Base-by-base conservation (phyloP, 2,888 invertebrate genomes). In the Nephrocerus scutellatus region DNA sequence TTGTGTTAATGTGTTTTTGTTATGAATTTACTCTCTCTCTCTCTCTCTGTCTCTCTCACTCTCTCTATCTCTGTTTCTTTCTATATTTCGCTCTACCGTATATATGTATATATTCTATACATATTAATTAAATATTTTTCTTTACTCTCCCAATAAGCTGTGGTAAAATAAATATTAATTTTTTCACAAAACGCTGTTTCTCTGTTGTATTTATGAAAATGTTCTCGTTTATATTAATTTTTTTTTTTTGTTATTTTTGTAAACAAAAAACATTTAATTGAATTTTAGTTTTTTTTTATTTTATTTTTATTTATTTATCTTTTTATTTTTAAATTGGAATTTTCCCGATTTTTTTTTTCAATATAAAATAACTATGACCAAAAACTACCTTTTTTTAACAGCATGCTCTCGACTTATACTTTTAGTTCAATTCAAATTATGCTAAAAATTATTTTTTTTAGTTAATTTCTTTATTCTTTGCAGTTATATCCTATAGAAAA, bases 1-100 rank as follows among this genome's bases (percentile, higher is more conserved):
- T 41, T 46, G 46, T 46, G 44, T 46, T 46, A 46, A 46, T 46
- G 46, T 46, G 46, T 46, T 46, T n/a, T 44, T 46, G 46, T 46
- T 46, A 46, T 46, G 46, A 46, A 46, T 44, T 39, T 47, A 42
- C 44, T 47, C 44, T 45, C n/a, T n/a, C n/a, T n/a, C n/a, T n/a
- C n/a, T n/a, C n/a, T n/a, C n/a, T n/a, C n/a, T 45, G 42, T 42
- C 47, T 47, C 44, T 45, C 47, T n/a, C n/a, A n/a, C n/a, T n/a
- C n/a, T n/a, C n/a, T n/a, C n/a, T n/a, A n/a, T n/a, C n/a, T n/a
- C n/a, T 42, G 42, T 40, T 47, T 41, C 38, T 41, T 44, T 46
- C 44, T 47, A 39, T 34, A 44, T 41, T 43, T 44, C 41, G 44
- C 44, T 44, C 47, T 48, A 44, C 39, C 44, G 36, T 42, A 43